Percentiles rank a stretch among this genome's conserved stretches.
These are phyloP conservation scores for Nephrotoma guestfalica DNA, from an alignment of 2,888 invertebrate genomes.

Conservation along the genomic window DNA sequence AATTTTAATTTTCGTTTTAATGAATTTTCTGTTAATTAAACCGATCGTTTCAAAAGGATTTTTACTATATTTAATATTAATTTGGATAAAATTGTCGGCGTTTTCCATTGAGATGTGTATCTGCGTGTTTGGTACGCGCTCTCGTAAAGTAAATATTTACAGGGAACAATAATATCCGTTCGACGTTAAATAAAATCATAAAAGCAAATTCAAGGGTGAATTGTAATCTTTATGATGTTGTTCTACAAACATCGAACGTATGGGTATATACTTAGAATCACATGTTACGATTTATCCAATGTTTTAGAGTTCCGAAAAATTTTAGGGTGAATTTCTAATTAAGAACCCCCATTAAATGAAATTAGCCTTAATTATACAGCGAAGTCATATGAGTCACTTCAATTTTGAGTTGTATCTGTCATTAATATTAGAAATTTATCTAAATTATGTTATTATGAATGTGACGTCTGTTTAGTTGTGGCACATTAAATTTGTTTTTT, in stretches of 20 bases:
- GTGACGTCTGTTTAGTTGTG: neutral
- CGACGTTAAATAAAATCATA: neutral
- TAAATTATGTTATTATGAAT: neutral
- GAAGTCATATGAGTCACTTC: neutral
- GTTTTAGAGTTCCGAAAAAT: neutral
- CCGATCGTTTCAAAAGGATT: neutral
- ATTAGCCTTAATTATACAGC: neutral
- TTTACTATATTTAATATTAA: neutral
- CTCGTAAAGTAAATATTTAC: neutral
- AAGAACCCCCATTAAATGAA: neutral
- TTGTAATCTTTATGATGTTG: neutral
- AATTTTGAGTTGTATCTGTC: neutral
- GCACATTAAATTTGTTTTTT: neutral
- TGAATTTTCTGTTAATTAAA: neutral
- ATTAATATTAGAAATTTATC: neutral
- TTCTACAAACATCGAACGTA: neutral
- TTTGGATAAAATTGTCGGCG: neutral
- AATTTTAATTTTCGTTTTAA: neutral
- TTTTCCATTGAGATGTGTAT: neutral
- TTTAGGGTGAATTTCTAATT: neutral
- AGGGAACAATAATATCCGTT: neutral
- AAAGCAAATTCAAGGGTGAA: neutral
- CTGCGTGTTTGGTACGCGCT: neutral
- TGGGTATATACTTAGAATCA: neutral
- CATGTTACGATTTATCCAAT: neutral